Evolutionary conservation across 53 echinoderm and acorn worm species (phyloP).

Genomic region (Mesocentrotus franciscanus): DNA sequence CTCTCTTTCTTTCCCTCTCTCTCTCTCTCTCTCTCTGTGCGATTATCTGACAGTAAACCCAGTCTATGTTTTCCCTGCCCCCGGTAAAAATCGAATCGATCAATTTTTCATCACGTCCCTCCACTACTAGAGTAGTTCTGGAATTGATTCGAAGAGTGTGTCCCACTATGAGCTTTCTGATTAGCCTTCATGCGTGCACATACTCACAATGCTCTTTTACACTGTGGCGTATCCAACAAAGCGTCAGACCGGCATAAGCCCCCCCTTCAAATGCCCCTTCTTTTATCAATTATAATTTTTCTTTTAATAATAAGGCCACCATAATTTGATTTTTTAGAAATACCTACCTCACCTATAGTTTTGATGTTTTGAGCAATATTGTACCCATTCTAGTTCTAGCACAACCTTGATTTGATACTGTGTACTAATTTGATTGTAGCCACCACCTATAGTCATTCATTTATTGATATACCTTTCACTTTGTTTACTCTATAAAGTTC

Average conservation of each 20-base stretch:
- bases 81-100: slow-evolving; percentile 21
- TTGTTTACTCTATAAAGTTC: too few relatives aligned
- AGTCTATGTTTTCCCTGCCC: not conserved
- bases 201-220: not conserved
- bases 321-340: too few relatives aligned
- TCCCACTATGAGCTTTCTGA: not conserved
- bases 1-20: not conserved
- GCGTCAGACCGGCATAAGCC: not conserved
- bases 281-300: too few relatives aligned
- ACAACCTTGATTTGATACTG: too few relatives aligned
- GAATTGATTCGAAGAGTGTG: not conserved
- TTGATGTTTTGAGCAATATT: too few relatives aligned
- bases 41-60: not conserved
- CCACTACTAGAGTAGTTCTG: not conserved
- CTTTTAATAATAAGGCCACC: too few relatives aligned
- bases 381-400: too few relatives aligned
- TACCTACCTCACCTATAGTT: too few relatives aligned
- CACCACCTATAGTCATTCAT: too few relatives aligned
- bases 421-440: too few relatives aligned
- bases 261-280: too few relatives aligned
- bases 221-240: not conserved
- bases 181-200: not conserved
- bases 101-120: slow-evolving; percentile 13
- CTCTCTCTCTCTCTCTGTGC: not conserved
- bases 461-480: too few relatives aligned